These are phyloP conservation scores for Oscheius sp. DNA, from an alignment of 2,888 invertebrate genomes.

Conservation along the genomic window DNA sequence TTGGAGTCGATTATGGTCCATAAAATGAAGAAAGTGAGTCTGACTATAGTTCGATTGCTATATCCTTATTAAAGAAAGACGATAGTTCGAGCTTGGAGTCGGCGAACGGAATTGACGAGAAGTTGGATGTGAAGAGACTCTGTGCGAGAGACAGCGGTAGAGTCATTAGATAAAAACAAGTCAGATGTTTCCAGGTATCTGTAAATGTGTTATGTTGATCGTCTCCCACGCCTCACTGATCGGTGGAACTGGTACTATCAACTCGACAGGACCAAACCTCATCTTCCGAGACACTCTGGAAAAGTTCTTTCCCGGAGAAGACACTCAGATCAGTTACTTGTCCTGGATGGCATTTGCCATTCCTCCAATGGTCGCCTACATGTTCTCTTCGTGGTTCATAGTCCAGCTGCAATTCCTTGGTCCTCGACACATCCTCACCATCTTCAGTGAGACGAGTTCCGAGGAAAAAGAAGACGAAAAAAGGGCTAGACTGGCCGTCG, in stretches of 20 bases:
- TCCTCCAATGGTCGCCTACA: slow-evolving; percentile 63
- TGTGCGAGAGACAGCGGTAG: slow-evolving; percentile 45
- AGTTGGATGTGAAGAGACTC: slow-evolving; percentile 43
- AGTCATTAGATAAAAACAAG: neutral
- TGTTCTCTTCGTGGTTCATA: slow-evolving; percentile 62
- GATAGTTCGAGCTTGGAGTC: slow-evolving; percentile 6
- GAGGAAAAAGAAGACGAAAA: slow-evolving; percentile 53
- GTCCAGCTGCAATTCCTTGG: slow-evolving; percentile 63
- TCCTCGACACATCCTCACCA: slow-evolving; percentile 43
- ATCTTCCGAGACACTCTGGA: slow-evolving; percentile 25
- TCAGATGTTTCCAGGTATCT: slow-evolving; percentile 44
- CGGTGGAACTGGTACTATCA: slow-evolving; percentile 65
- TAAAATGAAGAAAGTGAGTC: slow-evolving; percentile 42
- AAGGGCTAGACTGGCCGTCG: slow-evolving; percentile 47
- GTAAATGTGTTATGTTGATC: slow-evolving; percentile 61
- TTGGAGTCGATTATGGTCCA: slow-evolving; percentile 80
- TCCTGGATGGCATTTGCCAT: slow-evolving; percentile 65
- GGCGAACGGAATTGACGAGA: neutral
- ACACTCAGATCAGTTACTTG: slow-evolving; percentile 57
- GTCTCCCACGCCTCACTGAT: slow-evolving; percentile 64
- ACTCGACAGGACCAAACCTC: slow-evolving; percentile 62
- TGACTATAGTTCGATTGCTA: neutral
- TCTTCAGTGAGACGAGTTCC: slow-evolving; percentile 48
- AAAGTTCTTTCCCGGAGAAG: slow-evolving; percentile 51
- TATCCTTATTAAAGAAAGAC: neutral